Evolutionary conservation across 2,797 vertebrate genomes (phyloP).

Genomic region (Ispidina picta): DNA sequence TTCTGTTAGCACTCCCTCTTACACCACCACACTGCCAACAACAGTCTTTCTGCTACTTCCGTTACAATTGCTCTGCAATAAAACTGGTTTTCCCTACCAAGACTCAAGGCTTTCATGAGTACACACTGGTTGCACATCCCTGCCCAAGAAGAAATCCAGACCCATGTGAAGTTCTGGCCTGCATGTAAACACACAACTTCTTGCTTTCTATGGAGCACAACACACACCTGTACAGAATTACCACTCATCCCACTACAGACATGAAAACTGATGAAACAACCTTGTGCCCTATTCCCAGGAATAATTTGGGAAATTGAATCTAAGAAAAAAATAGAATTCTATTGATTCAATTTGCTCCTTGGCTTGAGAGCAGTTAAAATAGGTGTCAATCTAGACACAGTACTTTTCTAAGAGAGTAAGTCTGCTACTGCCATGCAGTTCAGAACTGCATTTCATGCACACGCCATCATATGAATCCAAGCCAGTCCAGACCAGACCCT

Average conservation of each 20-base stretch:
- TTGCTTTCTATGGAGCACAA: background rate
- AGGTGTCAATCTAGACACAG: background rate
- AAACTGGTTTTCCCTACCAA: background rate
- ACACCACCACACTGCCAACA: fast-evolving
- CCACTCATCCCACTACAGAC: background rate
- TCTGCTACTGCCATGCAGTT: background rate
- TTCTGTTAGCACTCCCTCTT: background rate
- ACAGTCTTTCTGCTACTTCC: background rate
- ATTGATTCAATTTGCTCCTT: conserved; percentile 40
- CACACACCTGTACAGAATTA: background rate
- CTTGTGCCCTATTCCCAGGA: conserved; percentile 22
- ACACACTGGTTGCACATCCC: background rate
- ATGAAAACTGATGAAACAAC: background rate
- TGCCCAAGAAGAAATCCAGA: background rate
- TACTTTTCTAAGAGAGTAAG: background rate
- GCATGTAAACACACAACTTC: fast-evolving
- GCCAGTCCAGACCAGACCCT: background rate
- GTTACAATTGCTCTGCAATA: background rate
- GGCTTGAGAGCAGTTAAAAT: conserved; percentile 23
- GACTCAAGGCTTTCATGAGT: background rate
- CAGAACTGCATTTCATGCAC: background rate
- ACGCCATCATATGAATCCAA: fast-evolving
- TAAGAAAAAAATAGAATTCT: conserved; percentile 54
- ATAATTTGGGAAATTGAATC: conserved; percentile 32
- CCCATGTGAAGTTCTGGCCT: background rate